Conservation (phyloP, 2,113 vertebrate genomes). For the Petrocephalus microphthalmus region DNA sequence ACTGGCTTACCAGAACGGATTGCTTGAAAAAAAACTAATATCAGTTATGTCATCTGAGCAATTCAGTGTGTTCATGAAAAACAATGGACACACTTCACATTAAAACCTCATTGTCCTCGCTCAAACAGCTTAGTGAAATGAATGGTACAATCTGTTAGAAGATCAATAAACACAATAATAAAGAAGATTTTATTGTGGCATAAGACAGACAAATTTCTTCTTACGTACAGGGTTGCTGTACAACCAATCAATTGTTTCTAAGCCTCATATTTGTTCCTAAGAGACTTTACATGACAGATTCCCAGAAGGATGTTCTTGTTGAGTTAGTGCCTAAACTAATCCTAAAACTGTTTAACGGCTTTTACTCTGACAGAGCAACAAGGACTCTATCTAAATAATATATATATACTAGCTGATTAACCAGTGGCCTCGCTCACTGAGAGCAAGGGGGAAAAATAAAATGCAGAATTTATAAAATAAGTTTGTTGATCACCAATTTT, state of each 20-base stretch:
- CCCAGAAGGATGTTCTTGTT: neutral
- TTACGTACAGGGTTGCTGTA: neutral
- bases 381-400: too few relatives aligned
- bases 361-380: neutral
- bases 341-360: neutral
- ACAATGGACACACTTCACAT: neutral
- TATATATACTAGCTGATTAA: too few relatives aligned
- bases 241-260: neutral
- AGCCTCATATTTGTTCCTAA: neutral
- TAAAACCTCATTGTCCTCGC: neutral
- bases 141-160: neutral
- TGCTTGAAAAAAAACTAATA: neutral
- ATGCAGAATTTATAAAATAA: too few relatives aligned
- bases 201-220: neutral
- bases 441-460: too few relatives aligned
- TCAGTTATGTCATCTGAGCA: neutral
- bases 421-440: too few relatives aligned
- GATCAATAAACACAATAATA: constrained; percentile 1
- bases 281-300: neutral
- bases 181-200: neutral
- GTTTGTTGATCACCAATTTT: too few relatives aligned
- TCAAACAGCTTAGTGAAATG: neutral
- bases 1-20: neutral
- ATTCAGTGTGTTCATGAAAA: neutral
- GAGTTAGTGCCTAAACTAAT: neutral